Base-by-base conservation (phyloP, 2,113 vertebrate species). In the Jaculus jaculus region DNA sequence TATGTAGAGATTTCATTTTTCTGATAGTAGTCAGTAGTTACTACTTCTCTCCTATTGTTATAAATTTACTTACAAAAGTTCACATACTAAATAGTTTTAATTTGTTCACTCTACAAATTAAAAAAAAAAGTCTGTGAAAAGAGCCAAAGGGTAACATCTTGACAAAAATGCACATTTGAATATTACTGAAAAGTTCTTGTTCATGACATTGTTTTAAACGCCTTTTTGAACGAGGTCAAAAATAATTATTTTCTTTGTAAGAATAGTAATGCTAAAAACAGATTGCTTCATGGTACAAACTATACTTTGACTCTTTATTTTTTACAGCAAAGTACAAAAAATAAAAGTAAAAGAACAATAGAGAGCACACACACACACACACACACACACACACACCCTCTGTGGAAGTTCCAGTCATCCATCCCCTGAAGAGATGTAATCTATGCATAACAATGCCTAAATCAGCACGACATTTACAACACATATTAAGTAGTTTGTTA, bases 401-500 rank as follows among this genome's bases (percentile, higher is more conserved):
- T 42, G 91, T 11, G 78, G 73, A 88, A 84, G 95, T 69, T 71
- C 85, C 92, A 74, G 7, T 18, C 54, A 92, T 90, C 47, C 71
- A 87, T 95, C 42, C 54, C 95, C 89, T 47, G 88, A 96, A 96
- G 89, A 97, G 95, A 97, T 96, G 86, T 96, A 96, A 96, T 96
- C 94, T 96, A 28, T 90, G 21, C 60, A 7, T 84, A 97, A 94
- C 54, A 97, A 96, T 97, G 84, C 63, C 97, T 96, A 97, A 98
- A 97, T 96, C 91, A 96, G 91, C 63, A 87, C 37, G 71, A 94
- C 86, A 97, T 97, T 98, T 97, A 97, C 80, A 97, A 96, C 91
- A 97, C 95, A 95, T 96, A 97, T 79, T 96, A 97, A 96, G 84
- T 93, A 72, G 20, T 96, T 96, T 96, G 84, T 94, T 98, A 97